Base-by-base conservation (phyloP, 92 coral and sea anemone species). In the Palythoa heliodiscus region DNA sequence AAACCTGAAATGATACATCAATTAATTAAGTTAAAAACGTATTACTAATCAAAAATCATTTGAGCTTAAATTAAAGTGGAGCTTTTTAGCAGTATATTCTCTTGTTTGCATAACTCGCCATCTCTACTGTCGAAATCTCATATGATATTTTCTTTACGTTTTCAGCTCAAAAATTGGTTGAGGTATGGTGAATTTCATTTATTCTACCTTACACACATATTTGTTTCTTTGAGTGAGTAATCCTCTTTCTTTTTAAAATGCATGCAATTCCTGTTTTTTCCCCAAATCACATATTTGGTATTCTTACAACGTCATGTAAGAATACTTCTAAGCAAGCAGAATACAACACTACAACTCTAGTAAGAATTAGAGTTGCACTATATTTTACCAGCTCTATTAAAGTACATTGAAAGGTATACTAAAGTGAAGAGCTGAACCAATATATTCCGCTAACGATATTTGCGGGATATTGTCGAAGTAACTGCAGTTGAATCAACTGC, bases 131-230 rank as follows among this genome's bases (percentile, higher is more conserved):
- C 4, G 17, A 29, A 29, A 0, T 4, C 22, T 63, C 11, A 63
- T 17, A 7, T 12, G 37, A 11, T 12, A 13, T 3, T 52, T 15
- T 76, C 1, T 8, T 76, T 19, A 53, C 24, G 60, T 24, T 76
- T 76, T 76, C 81, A 76, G 81, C 81, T 53, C 67, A 23, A 57
- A 53, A 52, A 24, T 23, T 76, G 23, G 67, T 76, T 54, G 81
- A 76, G 81, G 81, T 76, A 76, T 16, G 81, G 29, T 7, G 12
- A 25, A 15, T 4, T 23, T 24, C 40, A 1, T 67, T 22, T 67
- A 38, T 3, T 19, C 11, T 67, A 67, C 70, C 25, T n/a, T 3
- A 43, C 50, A 43, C 50, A 43, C 70, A 15, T 64, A n/a, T 23
- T 48, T 73, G 52, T 37, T 37, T 23, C 1, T 52, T 50, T 75